These are phyloP conservation scores for Caenorhabditis doughertyi DNA, from an alignment of 2,888 invertebrate genomes.

Conservation along the genomic window DNA sequence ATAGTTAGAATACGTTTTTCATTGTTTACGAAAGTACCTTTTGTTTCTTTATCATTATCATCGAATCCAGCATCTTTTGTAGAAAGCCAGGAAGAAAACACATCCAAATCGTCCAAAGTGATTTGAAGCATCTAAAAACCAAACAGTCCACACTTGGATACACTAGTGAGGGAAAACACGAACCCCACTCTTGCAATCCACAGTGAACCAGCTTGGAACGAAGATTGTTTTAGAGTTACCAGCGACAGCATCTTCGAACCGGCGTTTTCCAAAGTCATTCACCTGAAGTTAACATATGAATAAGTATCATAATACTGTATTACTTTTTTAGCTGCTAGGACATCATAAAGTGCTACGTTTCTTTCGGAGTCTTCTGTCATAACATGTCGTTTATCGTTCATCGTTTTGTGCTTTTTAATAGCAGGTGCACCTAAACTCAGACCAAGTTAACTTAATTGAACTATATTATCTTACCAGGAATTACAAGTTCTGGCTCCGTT, in stretches of 20 bases:
- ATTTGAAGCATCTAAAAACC: constrained; percentile 93
- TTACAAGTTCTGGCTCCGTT: constrained; percentile 46
- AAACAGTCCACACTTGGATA: background rate
- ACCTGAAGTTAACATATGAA: constrained; percentile 38
- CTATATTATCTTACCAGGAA: constrained; percentile 37
- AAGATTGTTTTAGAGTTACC: constrained; percentile 93
- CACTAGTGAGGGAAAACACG: constrained; percentile 80
- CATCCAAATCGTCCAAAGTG: constrained; percentile 97
- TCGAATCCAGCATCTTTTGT: constrained; percentile 94
- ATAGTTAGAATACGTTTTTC: background rate
- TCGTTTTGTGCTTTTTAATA: constrained; percentile 92
- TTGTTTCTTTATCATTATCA: constrained; percentile 86
- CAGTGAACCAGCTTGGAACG: constrained; percentile 99
- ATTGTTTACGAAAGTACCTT: constrained; percentile 18
- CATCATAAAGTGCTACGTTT: constrained; percentile 94
- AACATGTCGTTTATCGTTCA: constrained; percentile 97
- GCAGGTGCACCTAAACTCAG: constrained; percentile 90
- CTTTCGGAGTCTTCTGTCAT: constrained; percentile 95
- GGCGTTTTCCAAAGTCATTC: constrained; percentile 88
- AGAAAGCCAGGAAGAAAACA: constrained; percentile 98
- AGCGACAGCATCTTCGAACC: constrained; percentile 91
- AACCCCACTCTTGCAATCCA: constrained; percentile 98
- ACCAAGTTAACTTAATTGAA: background rate
- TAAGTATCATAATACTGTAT: background rate
- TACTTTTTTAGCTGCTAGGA: constrained; percentile 83